Evolutionary conservation across 2,113 vertebrate species (phyloP).

Genomic region (Vireo altiloquus): DNA sequence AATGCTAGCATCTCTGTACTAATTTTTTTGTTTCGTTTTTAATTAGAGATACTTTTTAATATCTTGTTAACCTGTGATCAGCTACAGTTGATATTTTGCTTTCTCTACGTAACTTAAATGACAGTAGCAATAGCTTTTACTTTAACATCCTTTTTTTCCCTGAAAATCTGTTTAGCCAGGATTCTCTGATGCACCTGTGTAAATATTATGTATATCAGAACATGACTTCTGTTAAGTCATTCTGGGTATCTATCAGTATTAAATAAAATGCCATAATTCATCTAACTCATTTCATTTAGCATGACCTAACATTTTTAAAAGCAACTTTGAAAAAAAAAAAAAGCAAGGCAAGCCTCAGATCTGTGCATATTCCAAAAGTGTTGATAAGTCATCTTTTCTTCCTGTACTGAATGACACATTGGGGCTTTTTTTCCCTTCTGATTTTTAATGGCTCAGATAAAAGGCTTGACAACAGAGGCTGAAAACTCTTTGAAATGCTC

Average conservation of each 20-base stretch:
- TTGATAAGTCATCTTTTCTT: background rate
- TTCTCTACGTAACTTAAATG: background rate
- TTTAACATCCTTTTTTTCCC: background rate
- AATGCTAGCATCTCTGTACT: background rate
- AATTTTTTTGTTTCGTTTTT: background rate
- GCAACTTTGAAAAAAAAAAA: background rate
- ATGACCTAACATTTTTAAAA: background rate
- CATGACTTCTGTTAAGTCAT: background rate
- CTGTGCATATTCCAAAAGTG: background rate
- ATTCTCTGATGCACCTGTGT: background rate
- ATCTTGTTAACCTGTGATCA: background rate
- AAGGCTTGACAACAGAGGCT: slow-evolving; percentile 33
- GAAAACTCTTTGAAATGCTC: slow-evolving; percentile 30
- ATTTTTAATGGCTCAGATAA: slow-evolving; percentile 35
- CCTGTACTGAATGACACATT: background rate
- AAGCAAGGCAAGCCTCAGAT: background rate
- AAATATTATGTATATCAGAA: background rate
- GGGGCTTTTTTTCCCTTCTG: background rate
- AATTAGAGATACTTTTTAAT: background rate
- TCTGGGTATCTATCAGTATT: background rate
- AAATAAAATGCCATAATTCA: background rate
- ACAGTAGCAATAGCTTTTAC: background rate
- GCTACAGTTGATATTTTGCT: background rate
- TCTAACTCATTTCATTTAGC: background rate
- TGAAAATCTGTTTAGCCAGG: background rate